A percentile compares a stretch with the other conserved stretches of the same genome.
phyloP scores from a whole-genome alignment of 1,140 invertebrate species.

The Maniola jurtina region DNA sequence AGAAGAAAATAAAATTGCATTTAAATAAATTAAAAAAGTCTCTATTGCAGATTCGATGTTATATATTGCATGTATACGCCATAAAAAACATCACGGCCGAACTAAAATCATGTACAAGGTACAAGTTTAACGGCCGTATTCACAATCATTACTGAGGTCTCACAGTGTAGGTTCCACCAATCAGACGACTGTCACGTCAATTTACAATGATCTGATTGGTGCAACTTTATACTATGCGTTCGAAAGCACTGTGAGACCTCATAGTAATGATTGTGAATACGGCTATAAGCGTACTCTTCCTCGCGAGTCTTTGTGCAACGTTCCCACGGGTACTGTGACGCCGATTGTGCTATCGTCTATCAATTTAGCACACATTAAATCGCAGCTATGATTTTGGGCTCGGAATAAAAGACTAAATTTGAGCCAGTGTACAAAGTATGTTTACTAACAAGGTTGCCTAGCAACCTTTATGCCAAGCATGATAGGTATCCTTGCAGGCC shows the following conservation, averaged over 20 bases:
- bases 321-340: constrained; percentile 6
- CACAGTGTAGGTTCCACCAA: too few relatives aligned
- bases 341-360: constrained; percentile 10
- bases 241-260: too few relatives aligned
- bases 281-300: constrained; percentile 28
- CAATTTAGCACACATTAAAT: constrained; percentile 8
- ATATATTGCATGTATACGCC: constrained; percentile 30
- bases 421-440: too few relatives aligned
- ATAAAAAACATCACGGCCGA: constrained; percentile 22
- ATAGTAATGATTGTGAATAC: too few relatives aligned
- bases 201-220: too few relatives aligned
- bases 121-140: too few relatives aligned
- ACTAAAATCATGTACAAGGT: constrained; percentile 26
- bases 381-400: neutral
- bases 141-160: too few relatives aligned
- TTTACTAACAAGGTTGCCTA: too few relatives aligned
- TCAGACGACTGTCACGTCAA: too few relatives aligned
- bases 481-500: too few relatives aligned
- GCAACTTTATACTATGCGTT: too few relatives aligned
- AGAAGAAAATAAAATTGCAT: neutral
- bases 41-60: constrained; percentile 33
- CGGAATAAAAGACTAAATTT: neutral
- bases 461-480: too few relatives aligned
- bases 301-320: constrained; percentile 32
- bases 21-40: neutral